These are phyloP conservation scores for Phalacrocorax brasilianus DNA, from an alignment of 2,113 vertebrate genomes.

Conservation along the genomic window DNA sequence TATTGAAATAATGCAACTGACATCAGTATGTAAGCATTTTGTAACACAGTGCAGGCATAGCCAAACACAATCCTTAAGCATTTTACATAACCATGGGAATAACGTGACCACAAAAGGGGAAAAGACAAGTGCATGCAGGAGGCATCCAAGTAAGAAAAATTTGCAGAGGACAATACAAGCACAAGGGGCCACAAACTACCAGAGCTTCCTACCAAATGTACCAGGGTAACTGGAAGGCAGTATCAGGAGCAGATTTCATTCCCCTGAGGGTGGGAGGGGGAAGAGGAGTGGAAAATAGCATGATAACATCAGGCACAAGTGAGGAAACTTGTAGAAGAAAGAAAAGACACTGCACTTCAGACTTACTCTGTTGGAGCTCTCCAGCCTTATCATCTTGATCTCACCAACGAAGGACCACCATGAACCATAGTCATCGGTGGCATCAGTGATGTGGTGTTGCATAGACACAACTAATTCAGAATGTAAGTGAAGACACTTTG, in stretches of 20 bases:
- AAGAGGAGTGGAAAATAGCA: not conserved
- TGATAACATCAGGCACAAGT: not conserved
- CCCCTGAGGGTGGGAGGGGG: accelerated
- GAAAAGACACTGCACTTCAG: not conserved
- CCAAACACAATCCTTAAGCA: not conserved
- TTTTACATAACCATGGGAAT: not conserved
- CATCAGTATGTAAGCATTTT: not conserved
- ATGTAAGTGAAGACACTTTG: not conserved
- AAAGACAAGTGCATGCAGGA: not conserved
- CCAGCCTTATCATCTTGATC: not conserved
- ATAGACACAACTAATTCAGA: not conserved
- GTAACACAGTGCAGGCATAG: not conserved
- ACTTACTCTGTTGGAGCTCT: not conserved
- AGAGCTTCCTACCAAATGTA: not conserved
- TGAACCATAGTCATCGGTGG: not conserved
- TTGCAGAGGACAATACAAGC: not conserved
- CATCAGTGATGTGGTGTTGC: not conserved
- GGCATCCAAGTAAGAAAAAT: not conserved
- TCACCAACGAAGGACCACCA: not conserved
- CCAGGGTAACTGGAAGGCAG: not conserved
- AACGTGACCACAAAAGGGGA: not conserved
- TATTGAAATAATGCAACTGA: not conserved
- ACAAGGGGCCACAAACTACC: not conserved
- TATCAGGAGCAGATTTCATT: not conserved
- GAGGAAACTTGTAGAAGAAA: not conserved